Conservation (phyloP, 2,113 vertebrate genomes). For the Benthochromis sp. region DNA sequence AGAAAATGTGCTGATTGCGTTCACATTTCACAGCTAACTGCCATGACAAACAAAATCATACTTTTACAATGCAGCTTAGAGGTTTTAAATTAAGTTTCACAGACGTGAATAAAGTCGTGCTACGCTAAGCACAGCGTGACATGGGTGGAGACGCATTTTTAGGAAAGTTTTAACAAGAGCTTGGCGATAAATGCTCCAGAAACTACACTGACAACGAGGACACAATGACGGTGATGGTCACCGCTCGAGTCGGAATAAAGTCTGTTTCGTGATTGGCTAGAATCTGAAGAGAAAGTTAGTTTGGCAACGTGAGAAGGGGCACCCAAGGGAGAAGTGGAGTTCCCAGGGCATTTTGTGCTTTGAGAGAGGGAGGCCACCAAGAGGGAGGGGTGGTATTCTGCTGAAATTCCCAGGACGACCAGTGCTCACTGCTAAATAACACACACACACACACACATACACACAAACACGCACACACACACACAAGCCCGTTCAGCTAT, state of each 20-base stretch:
- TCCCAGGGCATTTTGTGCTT: constrained; percentile 59
- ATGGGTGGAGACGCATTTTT: not conserved
- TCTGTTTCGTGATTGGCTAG: not conserved
- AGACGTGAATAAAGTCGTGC: not conserved
- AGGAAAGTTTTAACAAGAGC: not conserved
- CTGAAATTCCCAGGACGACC: constrained; percentile 43
- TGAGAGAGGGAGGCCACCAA: not conserved
- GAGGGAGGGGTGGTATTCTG: not conserved
- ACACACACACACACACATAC: not conserved
- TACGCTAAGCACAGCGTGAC: not conserved
- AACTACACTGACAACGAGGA: not conserved
- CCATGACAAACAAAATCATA: not conserved
- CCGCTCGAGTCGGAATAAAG: not conserved
- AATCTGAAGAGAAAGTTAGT: constrained; percentile 18
- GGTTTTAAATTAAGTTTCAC: not conserved
- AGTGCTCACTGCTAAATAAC: constrained; percentile 18
- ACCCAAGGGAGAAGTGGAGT: constrained; percentile 25
- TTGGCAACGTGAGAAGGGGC: not conserved
- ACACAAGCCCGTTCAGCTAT: not conserved
- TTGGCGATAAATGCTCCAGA: not conserved
- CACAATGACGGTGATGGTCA: not conserved
- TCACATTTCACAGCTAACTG: not conserved
- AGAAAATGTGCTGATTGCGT: not conserved
- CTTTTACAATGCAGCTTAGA: not conserved
- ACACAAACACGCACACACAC: not conserved